Base-by-base conservation (phyloP, 2,797 vertebrate genomes). In the Xenops minutus region DNA sequence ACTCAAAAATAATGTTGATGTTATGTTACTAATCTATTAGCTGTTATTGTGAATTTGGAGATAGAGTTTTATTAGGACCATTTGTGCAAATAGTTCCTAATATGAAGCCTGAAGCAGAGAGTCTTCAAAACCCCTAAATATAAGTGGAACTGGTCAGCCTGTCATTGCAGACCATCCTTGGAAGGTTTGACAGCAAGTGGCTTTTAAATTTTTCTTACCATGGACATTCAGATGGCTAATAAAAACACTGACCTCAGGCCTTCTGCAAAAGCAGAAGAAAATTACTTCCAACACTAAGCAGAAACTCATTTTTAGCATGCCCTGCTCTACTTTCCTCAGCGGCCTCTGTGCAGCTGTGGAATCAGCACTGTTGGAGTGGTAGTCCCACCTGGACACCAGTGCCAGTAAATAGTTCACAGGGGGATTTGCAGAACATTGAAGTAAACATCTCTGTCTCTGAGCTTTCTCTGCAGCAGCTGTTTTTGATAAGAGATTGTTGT, bases 1-100 rank as follows among this genome's bases (percentile, higher is more conserved):
- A n/a, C 39, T 59, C 30, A 0, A 32, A 92, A 95, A 93, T 59
- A 62, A 76, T 0, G 1, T 63, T 66, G 76, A 95, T 67, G 62
- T 81, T 93, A 29, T 78, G 34, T 36, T 85, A 67, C 34, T 84
- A 91, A 88, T 91, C 93, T 97, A 89, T 91, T 83, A 85, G 46
- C 85, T 83, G 68, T 32, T 91, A n/a, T 93, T 78, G 73, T 78
- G 81, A 85, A 55, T 92, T 87, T 75, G 81, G 72, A 91, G 54
- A 62, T 69, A 18, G 39, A 59, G 37, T 73, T 94, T 95, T 93
- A 85, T 76, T 90, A 69, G 73, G 67, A 95, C 51, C 88, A 92
- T 63, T 96, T 85, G 82, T 94, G 59, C 63, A 95, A 95, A 93
- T 76, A 90, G 37, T 69, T 81, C n/a, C 46, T 67, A 91, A 43